Evolutionary conservation across 1,140 invertebrate species (phyloP).

Genomic region (Megathymus violae): DNA sequence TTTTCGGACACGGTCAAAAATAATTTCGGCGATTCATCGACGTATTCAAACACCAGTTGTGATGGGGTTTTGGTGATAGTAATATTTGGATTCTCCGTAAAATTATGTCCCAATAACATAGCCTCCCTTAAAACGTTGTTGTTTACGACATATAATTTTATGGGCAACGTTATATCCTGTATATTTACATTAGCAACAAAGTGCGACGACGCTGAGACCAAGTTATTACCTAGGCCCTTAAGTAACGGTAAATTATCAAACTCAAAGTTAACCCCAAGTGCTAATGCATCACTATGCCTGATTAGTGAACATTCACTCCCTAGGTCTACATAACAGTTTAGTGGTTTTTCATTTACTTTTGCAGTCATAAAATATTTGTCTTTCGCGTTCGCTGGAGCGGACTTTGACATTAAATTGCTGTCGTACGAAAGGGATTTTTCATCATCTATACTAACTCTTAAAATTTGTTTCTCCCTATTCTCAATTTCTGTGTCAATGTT

Average conservation of each 20-base stretch:
- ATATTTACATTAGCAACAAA: conserved; percentile 26
- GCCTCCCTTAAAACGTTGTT: conserved; percentile 39
- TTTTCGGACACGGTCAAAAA: not conserved
- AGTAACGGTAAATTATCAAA: conserved; percentile 34
- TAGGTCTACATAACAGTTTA: conserved; percentile 36
- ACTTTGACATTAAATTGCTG: too few relatives aligned
- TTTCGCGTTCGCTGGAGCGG: too few relatives aligned
- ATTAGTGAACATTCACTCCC: conserved; percentile 42
- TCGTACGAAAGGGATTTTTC: too few relatives aligned
- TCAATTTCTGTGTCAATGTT: too few relatives aligned
- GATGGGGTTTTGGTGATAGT: conserved; percentile 43
- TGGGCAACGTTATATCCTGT: conserved; percentile 38
- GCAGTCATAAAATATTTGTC: conserved; percentile 36
- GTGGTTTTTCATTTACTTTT: conserved; percentile 21
- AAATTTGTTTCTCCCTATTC: too few relatives aligned
- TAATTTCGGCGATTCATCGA: not conserved
- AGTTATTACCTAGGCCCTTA: conserved; percentile 35
- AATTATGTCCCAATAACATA: conserved; percentile 47
- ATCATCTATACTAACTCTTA: too few relatives aligned
- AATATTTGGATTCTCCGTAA: conserved; percentile 47
- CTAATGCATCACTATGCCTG: conserved; percentile 9
- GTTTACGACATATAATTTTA: conserved; percentile 45
- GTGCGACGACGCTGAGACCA: conserved; percentile 31
- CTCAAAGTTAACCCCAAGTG: conserved; percentile 13
- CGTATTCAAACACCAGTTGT: conserved; percentile 31